Conservation (phyloP, 2,888 invertebrate species). For the Scaeva pyrastri region DNA sequence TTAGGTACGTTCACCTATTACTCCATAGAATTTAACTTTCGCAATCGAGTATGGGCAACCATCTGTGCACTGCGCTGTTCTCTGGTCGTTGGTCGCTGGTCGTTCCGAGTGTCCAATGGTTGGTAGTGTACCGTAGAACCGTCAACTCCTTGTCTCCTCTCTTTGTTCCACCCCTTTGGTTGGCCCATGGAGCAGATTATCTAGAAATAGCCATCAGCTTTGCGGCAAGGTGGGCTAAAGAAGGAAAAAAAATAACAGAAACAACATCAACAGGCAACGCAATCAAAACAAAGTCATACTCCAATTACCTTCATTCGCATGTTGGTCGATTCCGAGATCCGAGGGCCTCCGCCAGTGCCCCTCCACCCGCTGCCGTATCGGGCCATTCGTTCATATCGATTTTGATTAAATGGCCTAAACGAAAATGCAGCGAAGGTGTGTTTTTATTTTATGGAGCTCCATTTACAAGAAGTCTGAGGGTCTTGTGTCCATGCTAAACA, state of each 20-base stretch:
- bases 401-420: conserved; percentile 71
- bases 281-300: conserved; percentile 71
- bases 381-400: conserved; percentile 58
- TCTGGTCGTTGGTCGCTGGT: too few species aligned
- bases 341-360: too few species aligned
- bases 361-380: too few species aligned
- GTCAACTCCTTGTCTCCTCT: background rate
- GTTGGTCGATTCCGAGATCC: conserved; percentile 39
- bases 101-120: conserved; percentile 24
- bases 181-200: conserved; percentile 28
- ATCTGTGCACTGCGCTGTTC: conserved; percentile 48
- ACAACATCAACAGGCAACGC: conserved; percentile 46
- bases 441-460: conserved; percentile 33
- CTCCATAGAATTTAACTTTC: conserved; percentile 61
- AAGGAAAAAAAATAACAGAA: background rate
- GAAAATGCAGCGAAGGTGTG: conserved; percentile 65
- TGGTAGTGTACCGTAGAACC: background rate
- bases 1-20: conserved; percentile 50
- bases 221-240: conserved; percentile 45
- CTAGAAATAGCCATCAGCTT: conserved; percentile 49
- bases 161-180: background rate
- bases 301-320: conserved; percentile 68
- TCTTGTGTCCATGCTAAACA: conserved; percentile 33
- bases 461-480: conserved; percentile 10
- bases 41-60: conserved; percentile 47